Conservation (phyloP, 92 coral and sea anemone genomes). For the Zoanthus sansibaricus region DNA sequence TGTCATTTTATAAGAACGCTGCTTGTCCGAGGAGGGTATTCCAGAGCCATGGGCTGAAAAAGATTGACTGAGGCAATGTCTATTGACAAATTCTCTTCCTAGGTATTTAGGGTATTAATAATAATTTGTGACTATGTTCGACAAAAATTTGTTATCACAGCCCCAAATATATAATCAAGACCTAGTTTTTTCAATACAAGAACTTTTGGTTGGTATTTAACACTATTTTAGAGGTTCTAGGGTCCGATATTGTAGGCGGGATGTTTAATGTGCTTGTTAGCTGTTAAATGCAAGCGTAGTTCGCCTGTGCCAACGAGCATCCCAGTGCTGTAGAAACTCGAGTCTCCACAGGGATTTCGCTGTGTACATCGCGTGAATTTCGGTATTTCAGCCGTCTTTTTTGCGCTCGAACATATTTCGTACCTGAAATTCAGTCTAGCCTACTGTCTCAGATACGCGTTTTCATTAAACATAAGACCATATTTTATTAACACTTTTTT, state of each 20-base stretch:
- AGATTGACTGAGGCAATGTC: not conserved
- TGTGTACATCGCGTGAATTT: conserved; percentile 6
- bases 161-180: not conserved
- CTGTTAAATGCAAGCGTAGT: conserved; percentile 2
- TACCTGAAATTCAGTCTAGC: too few relatives aligned
- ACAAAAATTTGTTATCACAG: not conserved
- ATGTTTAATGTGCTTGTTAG: not conserved
- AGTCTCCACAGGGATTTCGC: conserved; percentile 36
- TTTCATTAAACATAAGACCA: too few relatives aligned
- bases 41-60: too few relatives aligned
- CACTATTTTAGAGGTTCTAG: not conserved
- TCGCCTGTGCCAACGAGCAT: conserved; percentile 5
- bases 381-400: too few relatives aligned
- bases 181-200: not conserved
- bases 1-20: too few relatives aligned
- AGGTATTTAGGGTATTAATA: not conserved
- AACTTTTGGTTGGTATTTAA: not conserved
- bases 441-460: too few relatives aligned
- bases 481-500: too few relatives aligned
- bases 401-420: too few relatives aligned
- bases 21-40: too few relatives aligned
- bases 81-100: not conserved
- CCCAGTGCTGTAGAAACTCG: conserved; percentile 32
- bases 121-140: not conserved
- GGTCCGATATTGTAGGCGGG: not conserved